phyloP scores from a whole-genome alignment of 2,113 vertebrate species.

The Anarrhichthys ocellatus region DNA sequence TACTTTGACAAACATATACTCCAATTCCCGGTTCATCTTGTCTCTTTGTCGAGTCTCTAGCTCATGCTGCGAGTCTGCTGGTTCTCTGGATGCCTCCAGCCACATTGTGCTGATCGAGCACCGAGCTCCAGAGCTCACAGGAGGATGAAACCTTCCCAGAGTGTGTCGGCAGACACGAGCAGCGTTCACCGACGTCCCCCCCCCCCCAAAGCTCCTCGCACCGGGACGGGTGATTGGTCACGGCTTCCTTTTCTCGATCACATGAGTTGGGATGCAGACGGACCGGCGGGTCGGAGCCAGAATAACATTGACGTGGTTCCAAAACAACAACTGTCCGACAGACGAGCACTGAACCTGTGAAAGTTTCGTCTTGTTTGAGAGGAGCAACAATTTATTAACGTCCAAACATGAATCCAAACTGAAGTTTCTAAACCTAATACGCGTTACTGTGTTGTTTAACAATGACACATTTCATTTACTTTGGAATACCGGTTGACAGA shows the following conservation, averaged over 20 bases:
- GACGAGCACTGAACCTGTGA: background rate
- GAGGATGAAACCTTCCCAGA: conserved; percentile 67
- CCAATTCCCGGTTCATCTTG: conserved; percentile 84
- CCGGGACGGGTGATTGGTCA: conserved; percentile 58
- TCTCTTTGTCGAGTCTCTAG: conserved; percentile 43
- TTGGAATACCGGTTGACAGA: background rate
- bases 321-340: conserved; percentile 10
- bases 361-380: background rate
- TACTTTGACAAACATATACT: conserved; percentile 87
- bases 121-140: conserved; percentile 27
- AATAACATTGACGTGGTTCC: background rate
- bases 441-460: background rate
- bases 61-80: conserved; percentile 70
- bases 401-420: background rate
- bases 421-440: background rate
- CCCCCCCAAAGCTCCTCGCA: background rate
- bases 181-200: conserved; percentile 21
- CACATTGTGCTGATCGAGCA: conserved; percentile 17
- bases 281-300: background rate
- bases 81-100: conserved; percentile 51
- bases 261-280: conserved; percentile 58
- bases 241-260: conserved; percentile 65
- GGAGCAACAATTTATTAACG: background rate
- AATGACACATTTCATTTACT: background rate
- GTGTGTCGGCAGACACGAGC: conserved; percentile 62